These are phyloP conservation scores for Eupithecia dodoneata DNA, from an alignment of 2,888 invertebrate genomes.

Conservation along the genomic window DNA sequence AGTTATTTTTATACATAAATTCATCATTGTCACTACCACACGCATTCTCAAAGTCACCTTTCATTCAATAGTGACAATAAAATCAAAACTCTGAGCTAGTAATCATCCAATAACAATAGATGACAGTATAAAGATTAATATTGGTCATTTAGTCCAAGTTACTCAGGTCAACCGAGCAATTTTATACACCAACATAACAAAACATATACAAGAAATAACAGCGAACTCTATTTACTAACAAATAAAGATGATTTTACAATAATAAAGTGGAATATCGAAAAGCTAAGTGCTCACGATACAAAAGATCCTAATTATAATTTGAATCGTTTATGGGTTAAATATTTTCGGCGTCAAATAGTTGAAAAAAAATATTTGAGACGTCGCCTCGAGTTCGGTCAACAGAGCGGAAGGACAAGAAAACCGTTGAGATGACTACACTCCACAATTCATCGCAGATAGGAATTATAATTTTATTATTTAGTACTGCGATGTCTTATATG, in stretches of 20 bases:
- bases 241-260: slow-evolving; percentile 29
- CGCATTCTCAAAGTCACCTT: slow-evolving; percentile 55
- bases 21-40: slow-evolving; percentile 44
- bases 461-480: not conserved
- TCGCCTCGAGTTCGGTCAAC: slow-evolving; percentile 79
- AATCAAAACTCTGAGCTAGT: slow-evolving; percentile 49
- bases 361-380: slow-evolving; percentile 75
- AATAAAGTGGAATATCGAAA: slow-evolving; percentile 15
- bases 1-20: not conserved
- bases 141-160: slow-evolving; percentile 72
- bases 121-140: slow-evolving; percentile 77
- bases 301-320: slow-evolving; percentile 81
- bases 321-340: slow-evolving; percentile 81
- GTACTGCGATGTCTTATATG: not conserved
- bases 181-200: slow-evolving; percentile 22
- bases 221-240: slow-evolving; percentile 8
- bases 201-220: not conserved
- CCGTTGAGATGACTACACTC: slow-evolving; percentile 43
- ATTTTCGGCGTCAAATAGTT: slow-evolving; percentile 79
- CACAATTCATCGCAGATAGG: not conserved
- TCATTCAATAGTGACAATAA: slow-evolving; percentile 51
- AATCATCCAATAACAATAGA: slow-evolving; percentile 68
- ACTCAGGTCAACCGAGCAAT: slow-evolving; percentile 57
- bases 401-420: slow-evolving; percentile 61
- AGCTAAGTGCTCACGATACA: slow-evolving; percentile 59